These are phyloP conservation scores for Sebastes matsubarae DNA, from an alignment of 2,797 vertebrate species.

Conservation along the genomic window DNA sequence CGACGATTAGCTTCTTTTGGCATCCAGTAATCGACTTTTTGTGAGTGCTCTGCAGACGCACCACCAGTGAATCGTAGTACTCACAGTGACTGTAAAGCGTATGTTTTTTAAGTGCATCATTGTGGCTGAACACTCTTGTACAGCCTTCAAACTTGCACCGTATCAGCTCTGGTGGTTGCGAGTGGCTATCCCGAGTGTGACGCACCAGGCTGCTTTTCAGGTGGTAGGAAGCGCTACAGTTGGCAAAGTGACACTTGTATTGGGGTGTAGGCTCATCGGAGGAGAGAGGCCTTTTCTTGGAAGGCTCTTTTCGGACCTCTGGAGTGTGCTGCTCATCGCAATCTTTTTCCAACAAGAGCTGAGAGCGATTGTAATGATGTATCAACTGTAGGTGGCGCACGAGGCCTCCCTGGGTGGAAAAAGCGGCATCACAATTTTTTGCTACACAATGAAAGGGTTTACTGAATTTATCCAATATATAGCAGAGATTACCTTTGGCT, in stretches of 20 bases:
- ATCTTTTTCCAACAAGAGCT: slow-evolving; percentile 92
- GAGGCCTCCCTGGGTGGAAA: slow-evolving; percentile 92
- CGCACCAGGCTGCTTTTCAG: slow-evolving; percentile 91
- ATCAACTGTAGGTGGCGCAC: slow-evolving; percentile 92
- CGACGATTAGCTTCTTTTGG: slow-evolving; percentile 87
- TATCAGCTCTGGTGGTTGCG: slow-evolving; percentile 73
- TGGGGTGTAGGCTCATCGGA: slow-evolving; percentile 84
- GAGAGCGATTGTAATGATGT: slow-evolving; percentile 94
- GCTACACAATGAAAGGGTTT: slow-evolving; percentile 97
- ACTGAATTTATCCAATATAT: slow-evolving; percentile 93
- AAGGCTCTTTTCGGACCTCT: slow-evolving; percentile 86
- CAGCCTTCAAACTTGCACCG: slow-evolving; percentile 92
- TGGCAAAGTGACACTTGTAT: slow-evolving; percentile 89
- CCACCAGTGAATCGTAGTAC: slow-evolving; percentile 89
- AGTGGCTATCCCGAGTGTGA: slow-evolving; percentile 83
- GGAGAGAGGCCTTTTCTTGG: slow-evolving; percentile 62
- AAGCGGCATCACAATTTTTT: slow-evolving; percentile 92
- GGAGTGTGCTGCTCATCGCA: slow-evolving; percentile 66
- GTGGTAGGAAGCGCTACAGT: slow-evolving; percentile 90
- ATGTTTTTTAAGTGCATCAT: slow-evolving; percentile 89
- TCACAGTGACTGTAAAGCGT: slow-evolving; percentile 89
- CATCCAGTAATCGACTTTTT: slow-evolving; percentile 85
- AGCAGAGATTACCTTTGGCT: slow-evolving; percentile 92
- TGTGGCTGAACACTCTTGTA: slow-evolving; percentile 86
- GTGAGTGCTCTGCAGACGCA: slow-evolving; percentile 88